Evolutionary conservation across 1,140 invertebrate species (phyloP), one percentile per base, ranked within the genome.

Genomic region (Penaeus indicus): DNA sequence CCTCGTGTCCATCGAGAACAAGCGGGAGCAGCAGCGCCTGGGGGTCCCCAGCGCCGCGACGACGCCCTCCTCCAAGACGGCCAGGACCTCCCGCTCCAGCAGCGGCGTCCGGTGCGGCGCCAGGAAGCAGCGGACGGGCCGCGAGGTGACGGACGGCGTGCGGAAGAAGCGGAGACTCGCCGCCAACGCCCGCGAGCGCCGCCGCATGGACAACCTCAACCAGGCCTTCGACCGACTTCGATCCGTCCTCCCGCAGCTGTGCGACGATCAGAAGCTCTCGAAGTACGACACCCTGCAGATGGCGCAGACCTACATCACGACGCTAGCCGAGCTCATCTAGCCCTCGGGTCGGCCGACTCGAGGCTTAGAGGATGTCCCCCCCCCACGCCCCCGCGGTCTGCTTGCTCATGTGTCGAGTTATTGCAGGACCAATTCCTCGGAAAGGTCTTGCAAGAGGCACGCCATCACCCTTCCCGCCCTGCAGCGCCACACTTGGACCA

Each of bases 261-360:
- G 97, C 0, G 97, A 97, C 91, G 97, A 99, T 92, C 94, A 97
- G 47, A 97, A 99, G 92, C 93, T 99, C 8, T 99, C 97, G 38
- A 99, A 99, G 92, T 99, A 98, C 93, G 98, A 99, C 93, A 99
- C 98, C 0, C 93, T 99, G 1, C 97, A 99, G 93, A 99, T 99
- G 98, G 98, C 98, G 0, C 98, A 99, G 92, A 97, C 96, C 0
- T 99, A 99, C 92, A 99, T 99, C 90, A 95, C 95, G 0, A 97
- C 97, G 0, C 93, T 99, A 16, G 96, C 96, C 91, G 97, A 98
- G 92, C 93, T 98, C 16, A 93, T 98, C 64, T 25, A 72, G 67
- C n/a, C 16, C 54, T 54, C 54, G 54, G 54, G 54, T 13, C 54
- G 54, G 3, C n/a, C 67, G 16, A 22, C 67, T n/a, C 32, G 67